Evolutionary conservation across 2,888 invertebrate species (phyloP).

Genomic region (Acanthosepion esculentum): DNA sequence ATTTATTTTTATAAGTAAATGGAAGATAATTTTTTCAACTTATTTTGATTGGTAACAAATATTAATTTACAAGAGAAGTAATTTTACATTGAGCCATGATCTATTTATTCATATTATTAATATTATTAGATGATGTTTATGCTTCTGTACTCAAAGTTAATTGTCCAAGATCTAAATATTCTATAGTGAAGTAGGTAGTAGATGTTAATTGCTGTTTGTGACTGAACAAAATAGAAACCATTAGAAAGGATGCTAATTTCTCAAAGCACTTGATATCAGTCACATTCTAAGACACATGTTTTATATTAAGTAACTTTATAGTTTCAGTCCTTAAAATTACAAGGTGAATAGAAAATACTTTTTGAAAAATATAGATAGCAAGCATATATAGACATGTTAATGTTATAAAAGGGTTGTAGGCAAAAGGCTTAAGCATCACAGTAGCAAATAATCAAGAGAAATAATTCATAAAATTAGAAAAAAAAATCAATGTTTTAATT

Average conservation of each 20-base stretch:
- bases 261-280: neutral
- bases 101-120: neutral
- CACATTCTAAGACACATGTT: neutral
- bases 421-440: no score
- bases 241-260: neutral
- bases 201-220: neutral
- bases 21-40: neutral
- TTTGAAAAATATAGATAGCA: no score
- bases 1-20: neutral
- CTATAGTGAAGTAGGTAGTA: neutral
- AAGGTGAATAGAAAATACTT: neutral
- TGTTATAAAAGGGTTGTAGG: no score
- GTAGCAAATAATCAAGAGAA: no score
- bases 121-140: neutral
- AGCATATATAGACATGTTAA: no score
- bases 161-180: no score
- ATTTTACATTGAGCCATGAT: neutral
- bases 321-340: neutral
- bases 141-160: no score
- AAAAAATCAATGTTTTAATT: no score
- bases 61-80: neutral
- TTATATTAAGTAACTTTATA: neutral
- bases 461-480: no score
- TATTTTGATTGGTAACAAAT: neutral
- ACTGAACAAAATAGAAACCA: neutral